A percentile compares a stretch with the other conserved stretches of the same genome.
phyloP scores from a whole-genome alignment of 1,140 invertebrate species.

The Pemphigus obesinymphae region DNA sequence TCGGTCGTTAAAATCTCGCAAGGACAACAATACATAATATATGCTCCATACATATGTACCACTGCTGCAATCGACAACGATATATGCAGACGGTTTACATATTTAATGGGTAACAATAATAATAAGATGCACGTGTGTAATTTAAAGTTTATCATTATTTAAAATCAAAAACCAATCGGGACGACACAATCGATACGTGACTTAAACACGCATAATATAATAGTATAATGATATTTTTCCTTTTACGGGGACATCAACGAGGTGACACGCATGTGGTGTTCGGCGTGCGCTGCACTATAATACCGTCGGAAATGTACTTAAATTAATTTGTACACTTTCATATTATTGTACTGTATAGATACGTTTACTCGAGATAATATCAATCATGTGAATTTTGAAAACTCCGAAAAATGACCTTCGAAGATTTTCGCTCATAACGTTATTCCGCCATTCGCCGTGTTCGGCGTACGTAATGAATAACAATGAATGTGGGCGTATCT shows the following conservation, averaged over 20 bases:
- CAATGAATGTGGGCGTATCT: background rate
- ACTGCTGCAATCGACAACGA: background rate
- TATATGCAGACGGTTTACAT: background rate
- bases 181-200: constrained; percentile 3
- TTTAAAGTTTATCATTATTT: constrained; percentile 3
- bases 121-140: background rate
- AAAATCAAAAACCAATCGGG: constrained; percentile 6
- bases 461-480: background rate
- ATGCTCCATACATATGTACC: no score
- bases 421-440: background rate
- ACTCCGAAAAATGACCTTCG: background rate
- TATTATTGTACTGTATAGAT: no score
- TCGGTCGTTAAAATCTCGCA: constrained; percentile 41
- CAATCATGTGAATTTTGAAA: no score
- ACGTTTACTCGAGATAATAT: no score
- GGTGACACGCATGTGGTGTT: background rate
- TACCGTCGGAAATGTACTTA: no score
- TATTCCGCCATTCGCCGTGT: background rate
- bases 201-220: background rate
- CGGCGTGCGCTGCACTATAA: no score
- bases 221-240: no score
- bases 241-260: no score
- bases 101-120: no score
- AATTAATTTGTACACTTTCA: no score
- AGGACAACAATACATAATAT: constrained; percentile 14